Evolutionary conservation across 2,113 vertebrate genomes (phyloP).

Genomic region (Cyphomyrus plagiostoma): DNA sequence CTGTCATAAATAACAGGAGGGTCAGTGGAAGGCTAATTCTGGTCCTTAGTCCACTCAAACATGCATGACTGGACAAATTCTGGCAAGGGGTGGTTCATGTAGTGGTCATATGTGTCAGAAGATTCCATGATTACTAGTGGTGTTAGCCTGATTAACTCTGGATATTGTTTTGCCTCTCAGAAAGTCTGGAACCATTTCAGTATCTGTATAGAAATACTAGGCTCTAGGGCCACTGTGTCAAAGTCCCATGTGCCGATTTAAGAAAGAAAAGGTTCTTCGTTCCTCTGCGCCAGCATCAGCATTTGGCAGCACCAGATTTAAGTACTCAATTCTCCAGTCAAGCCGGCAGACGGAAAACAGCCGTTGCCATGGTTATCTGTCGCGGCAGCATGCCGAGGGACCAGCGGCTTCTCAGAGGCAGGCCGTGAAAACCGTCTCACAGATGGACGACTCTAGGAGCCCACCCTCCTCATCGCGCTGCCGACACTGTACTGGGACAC

Average conservation of each 20-base stretch:
- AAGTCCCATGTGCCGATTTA: neutral
- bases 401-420: neutral
- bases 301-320: neutral
- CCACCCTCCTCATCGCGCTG: too few relatives aligned
- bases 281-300: neutral
- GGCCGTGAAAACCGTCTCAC: neutral
- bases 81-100: neutral
- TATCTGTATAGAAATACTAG: neutral
- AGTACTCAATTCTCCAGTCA: neutral
- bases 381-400: neutral
- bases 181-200: neutral
- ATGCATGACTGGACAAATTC: too few relatives aligned
- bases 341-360: neutral
- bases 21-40: neutral
- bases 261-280: neutral
- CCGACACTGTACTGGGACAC: neutral
- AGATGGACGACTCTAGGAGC: neutral
- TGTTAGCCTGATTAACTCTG: neutral
- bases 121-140: neutral
- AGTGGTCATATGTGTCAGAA: neutral
- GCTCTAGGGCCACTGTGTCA: neutral
- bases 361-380: constrained; percentile 15
- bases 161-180: neutral
- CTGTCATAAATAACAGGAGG: neutral
- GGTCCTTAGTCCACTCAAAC: neutral